Percentiles rank a stretch among this genome's conserved stretches.
Conservation (phyloP, 1,140 invertebrate genomes). For the Thaumetopoea pityocampa region DNA sequence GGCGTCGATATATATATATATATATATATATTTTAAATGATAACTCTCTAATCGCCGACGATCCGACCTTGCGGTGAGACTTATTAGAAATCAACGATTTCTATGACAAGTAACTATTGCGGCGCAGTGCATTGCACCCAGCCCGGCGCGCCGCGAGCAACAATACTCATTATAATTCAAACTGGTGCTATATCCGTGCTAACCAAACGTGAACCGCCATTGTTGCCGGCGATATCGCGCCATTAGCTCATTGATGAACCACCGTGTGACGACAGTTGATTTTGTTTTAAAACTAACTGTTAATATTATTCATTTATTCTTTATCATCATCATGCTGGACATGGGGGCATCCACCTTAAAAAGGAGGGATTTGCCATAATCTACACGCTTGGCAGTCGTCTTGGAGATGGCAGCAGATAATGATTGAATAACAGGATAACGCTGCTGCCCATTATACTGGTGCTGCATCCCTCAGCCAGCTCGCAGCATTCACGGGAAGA, state of each 20-base stretch:
- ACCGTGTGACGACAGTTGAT: slow-evolving; percentile 11
- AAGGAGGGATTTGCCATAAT: too few species aligned
- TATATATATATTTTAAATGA: too few species aligned
- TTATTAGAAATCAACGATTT: slow-evolving; percentile 57
- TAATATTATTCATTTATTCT: neutral
- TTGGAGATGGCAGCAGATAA: too few species aligned
- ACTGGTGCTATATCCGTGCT: slow-evolving; percentile 66
- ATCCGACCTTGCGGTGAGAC: slow-evolving; percentile 46
- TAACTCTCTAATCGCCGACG: too few species aligned
- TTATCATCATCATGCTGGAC: neutral
- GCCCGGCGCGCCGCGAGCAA: slow-evolving; percentile 45
- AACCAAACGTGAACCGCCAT: slow-evolving; percentile 52
- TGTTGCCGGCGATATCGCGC: slow-evolving; percentile 30
- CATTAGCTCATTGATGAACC: slow-evolving; percentile 44
- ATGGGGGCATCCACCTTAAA: neutral
- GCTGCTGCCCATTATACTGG: too few species aligned
- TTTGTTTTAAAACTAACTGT: neutral
- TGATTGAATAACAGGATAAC: too few species aligned
- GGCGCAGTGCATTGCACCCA: slow-evolving; percentile 68
- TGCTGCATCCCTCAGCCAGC: too few species aligned
- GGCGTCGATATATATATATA: too few species aligned
- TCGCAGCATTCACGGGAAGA: too few species aligned
- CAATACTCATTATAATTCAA: slow-evolving; percentile 73
- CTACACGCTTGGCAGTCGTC: too few species aligned
- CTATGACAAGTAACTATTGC: slow-evolving; percentile 66